Evolutionary conservation across 2,113 vertebrate genomes (phyloP).

Genomic region (Spermophilus dauricus): DNA sequence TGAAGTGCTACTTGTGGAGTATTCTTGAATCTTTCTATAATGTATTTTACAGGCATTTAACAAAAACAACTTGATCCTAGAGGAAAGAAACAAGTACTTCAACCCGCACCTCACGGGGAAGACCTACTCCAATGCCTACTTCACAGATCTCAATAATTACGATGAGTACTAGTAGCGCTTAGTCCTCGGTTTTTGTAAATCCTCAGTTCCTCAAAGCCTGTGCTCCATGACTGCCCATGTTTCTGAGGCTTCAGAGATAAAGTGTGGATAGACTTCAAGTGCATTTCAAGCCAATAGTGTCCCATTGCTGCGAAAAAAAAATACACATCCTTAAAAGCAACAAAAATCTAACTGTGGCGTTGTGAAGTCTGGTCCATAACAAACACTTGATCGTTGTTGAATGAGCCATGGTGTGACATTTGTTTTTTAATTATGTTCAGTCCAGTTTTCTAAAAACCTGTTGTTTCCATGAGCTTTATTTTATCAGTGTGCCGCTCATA

Average conservation of each 20-base stretch:
- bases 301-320: constrained; percentile 83
- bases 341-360: not conserved
- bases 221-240: constrained; percentile 82
- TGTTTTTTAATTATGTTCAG: constrained; percentile 43
- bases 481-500: constrained; percentile 17
- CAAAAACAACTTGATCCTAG: constrained; percentile 99
- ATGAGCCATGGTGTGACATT: constrained; percentile 8
- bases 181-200: constrained; percentile 80
- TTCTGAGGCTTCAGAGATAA: constrained; percentile 82
- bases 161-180: constrained; percentile 95
- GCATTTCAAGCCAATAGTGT: constrained; percentile 82
- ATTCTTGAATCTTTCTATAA: not conserved
- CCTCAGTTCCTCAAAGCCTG: constrained; percentile 80
- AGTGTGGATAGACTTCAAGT: constrained; percentile 85
- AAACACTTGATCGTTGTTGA: not conserved
- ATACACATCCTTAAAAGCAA: not conserved
- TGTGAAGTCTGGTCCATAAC: constrained; percentile 25
- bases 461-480: constrained; percentile 70
- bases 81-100: constrained; percentile 99
- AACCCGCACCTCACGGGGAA: constrained; percentile 97
- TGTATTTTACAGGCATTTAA: constrained; percentile 94
- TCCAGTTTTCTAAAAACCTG: constrained; percentile 65
- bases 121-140: constrained; percentile 98
- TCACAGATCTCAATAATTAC: constrained; percentile 98
- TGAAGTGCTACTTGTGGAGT: not conserved